Evolutionary conservation across 2,113 vertebrate genomes (phyloP).

Genomic region (Solea solea): DNA sequence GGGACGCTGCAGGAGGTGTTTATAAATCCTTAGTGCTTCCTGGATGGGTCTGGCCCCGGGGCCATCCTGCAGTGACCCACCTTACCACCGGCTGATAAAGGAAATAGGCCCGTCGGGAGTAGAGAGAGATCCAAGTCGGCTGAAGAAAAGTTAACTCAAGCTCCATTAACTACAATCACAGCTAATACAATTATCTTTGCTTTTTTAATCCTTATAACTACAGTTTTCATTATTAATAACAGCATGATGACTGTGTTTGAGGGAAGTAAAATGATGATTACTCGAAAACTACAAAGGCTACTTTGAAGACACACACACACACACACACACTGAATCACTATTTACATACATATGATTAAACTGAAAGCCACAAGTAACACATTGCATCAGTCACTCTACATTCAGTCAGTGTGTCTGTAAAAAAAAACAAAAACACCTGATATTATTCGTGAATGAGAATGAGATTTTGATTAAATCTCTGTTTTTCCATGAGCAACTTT

Average conservation of each 20-base stretch:
- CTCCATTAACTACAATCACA: not conserved
- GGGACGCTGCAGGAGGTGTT: constrained; percentile 36
- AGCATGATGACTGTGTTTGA: too few species aligned
- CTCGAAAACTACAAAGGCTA: not conserved
- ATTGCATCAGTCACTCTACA: constrained; percentile 2
- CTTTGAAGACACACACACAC: too few species aligned
- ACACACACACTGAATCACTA: constrained; percentile 23
- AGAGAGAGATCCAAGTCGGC: not conserved
- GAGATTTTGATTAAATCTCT: constrained; percentile 38
- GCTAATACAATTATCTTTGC: not conserved
- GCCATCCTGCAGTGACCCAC: constrained; percentile 32
- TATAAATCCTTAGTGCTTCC: constrained; percentile 9
- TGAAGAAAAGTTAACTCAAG: not conserved
- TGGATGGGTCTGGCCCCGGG: constrained; percentile 20
- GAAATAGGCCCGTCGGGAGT: constrained; percentile 7
- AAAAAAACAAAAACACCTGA: constrained; percentile 8
- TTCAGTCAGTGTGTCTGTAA: constrained; percentile 4
- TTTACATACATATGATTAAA: constrained; percentile 57
- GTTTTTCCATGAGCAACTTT: constrained; percentile 16
- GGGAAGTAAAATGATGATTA: constrained; percentile 12
- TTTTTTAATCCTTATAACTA: too few species aligned
- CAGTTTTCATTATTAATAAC: too few species aligned
- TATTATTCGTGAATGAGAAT: constrained; percentile 32
- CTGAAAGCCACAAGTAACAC: constrained; percentile 7
- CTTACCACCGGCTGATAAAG: not conserved